phyloP scores from a whole-genome alignment of 2,797 vertebrate genomes.

The Arrhamphus sclerolepis region DNA sequence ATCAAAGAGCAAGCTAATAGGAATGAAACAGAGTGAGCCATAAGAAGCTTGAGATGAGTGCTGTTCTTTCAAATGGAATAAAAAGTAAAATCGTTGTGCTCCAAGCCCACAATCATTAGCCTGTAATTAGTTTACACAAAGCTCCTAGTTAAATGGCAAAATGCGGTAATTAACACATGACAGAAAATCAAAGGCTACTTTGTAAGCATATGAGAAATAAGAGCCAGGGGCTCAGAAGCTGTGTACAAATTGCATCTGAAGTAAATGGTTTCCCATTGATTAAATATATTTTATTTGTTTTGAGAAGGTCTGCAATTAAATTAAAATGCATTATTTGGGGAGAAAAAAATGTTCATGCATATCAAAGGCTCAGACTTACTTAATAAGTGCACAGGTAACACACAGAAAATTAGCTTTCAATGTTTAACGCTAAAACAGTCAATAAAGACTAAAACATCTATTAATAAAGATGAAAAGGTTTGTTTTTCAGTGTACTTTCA shows the following conservation, averaged over 20 bases:
- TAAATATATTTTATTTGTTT: conserved; percentile 57
- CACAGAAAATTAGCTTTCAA: conserved; percentile 1
- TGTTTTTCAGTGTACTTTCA: no score
- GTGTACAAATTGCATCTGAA: conserved; percentile 89
- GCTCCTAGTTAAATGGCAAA: conserved; percentile 98
- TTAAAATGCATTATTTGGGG: conserved; percentile 34
- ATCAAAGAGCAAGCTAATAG: conserved; percentile 94
- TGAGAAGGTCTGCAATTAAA: conserved; percentile 35
- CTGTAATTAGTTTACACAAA: conserved; percentile 99
- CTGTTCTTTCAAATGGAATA: conserved; percentile 88
- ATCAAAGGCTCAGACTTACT: conserved; percentile 12
- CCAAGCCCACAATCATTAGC: conserved; percentile 95
- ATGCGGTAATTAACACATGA: conserved; percentile 98
- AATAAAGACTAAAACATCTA: not conserved
- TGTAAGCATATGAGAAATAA: conserved; percentile 97
- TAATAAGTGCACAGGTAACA: conserved; percentile 10
- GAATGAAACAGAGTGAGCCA: conserved; percentile 88
- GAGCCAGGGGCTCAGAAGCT: conserved; percentile 89
- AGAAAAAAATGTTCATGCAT: conserved; percentile 1
- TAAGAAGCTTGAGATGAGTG: conserved; percentile 88
- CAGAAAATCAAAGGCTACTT: conserved; percentile 99
- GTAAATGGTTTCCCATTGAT: conserved; percentile 87
- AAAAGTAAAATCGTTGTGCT: conserved; percentile 93
- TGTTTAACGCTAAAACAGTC: not conserved
- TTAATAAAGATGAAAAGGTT: no score